Conservation (phyloP, 2,797 vertebrate genomes). For the Lutjanus campechanus region DNA sequence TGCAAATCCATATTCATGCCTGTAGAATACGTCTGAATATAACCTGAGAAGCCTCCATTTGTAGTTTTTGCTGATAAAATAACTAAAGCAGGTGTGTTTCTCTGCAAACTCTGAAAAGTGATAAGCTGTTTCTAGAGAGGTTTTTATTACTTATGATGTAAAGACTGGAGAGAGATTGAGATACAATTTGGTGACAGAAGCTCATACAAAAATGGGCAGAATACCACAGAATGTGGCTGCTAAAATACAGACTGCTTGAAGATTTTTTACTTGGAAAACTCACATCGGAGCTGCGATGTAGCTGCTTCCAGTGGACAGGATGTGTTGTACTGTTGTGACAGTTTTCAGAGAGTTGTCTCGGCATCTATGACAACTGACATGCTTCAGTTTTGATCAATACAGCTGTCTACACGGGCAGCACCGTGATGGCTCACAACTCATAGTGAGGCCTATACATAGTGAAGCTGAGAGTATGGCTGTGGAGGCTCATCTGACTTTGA, state of each 20-base stretch:
- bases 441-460: background rate
- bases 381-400: background rate
- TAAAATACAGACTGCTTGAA: too few relatives aligned
- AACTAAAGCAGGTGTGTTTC: background rate
- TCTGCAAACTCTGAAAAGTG: background rate
- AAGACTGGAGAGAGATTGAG: background rate
- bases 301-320: background rate
- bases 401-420: background rate
- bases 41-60: background rate
- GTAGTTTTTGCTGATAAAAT: background rate
- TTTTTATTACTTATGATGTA: background rate
- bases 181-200: background rate
- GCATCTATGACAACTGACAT: background rate
- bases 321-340: background rate
- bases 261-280: too few relatives aligned
- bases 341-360: background rate
- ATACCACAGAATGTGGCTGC: background rate
- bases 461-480: background rate
- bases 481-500: background rate
- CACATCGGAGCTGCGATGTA: background rate
- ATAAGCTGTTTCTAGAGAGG: background rate
- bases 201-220: background rate
- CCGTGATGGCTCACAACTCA: background rate
- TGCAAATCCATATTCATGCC: background rate
- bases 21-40: background rate